Evolutionary conservation across 2,888 invertebrate genomes (phyloP), one percentile per base, ranked within the genome.

Genomic region (Stenodema calcarata): DNA sequence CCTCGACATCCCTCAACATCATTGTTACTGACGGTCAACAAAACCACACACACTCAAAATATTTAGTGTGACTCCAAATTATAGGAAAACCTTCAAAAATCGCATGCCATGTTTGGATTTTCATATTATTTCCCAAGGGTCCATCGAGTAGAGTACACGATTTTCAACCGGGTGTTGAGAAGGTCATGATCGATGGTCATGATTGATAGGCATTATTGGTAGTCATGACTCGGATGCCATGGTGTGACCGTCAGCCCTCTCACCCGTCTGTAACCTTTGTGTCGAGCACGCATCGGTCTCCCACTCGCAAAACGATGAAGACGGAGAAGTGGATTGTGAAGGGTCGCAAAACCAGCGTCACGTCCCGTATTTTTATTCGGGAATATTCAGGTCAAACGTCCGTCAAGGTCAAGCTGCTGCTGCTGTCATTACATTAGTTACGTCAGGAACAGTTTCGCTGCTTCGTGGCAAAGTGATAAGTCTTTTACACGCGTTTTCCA

Each of bases 231-330:
- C 73, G 62, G 62, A 62, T 62, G 18, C 62, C 35, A 7, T 2
- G n/a, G 11, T 30, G 73, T 41, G 41, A 73, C 73, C 41, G 73
- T 73, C 73, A 35, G 73, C 28, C 73, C 73, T 73, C 41, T 73
- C 73, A 73, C 73, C 73, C 73, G 73, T 35, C 28, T 18, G 73
- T 73, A 73, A 73, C 73, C 73, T 73, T 73, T 73, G 73, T 73
- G 73, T 41, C 16, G 73, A 62, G 73, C 73, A 73, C 73, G 73
- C 73, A 73, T 73, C 73, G 73, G n/a, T 54, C 41, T 41, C 73
- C 73, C 18, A 18, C 73, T 23, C 62, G n/a, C 62, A 23, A 18
- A 23, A 18, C 62, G 62, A 62, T 62, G 62, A 62, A 62, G 62
- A 62, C 62, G 62, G 18, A 11, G 62, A 62, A 62, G 62, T 18